These are phyloP conservation scores for Phocides pigmalion DNA, from an alignment of 1,140 invertebrate genomes.

Conservation along the genomic window DNA sequence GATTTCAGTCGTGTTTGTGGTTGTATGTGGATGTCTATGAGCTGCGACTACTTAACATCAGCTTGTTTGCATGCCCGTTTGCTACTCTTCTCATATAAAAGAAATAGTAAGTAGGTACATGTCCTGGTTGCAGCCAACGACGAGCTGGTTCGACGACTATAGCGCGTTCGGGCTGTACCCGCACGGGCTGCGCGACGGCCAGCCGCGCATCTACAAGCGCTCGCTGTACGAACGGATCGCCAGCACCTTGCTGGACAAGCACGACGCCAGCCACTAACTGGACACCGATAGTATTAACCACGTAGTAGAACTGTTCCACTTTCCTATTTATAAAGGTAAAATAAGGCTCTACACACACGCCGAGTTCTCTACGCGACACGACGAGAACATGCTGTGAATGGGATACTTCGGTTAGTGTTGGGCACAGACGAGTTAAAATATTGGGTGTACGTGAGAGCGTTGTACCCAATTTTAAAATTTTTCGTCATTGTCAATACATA, in stretches of 20 bases:
- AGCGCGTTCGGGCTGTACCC: slow-evolving; percentile 55
- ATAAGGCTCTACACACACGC: background rate
- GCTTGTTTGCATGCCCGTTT: no score
- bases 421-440: no score
- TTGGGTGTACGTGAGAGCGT: no score
- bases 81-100: no score
- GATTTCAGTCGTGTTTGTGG: no score
- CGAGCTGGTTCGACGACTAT: slow-evolving; percentile 71
- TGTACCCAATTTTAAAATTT: no score
- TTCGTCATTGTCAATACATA: no score
- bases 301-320: slow-evolving; percentile 3
- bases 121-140: slow-evolving; percentile 62
- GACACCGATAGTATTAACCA: background rate
- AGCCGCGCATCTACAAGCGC: slow-evolving; percentile 73
- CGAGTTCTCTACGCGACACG: no score
- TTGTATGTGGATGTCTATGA: no score
- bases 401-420: background rate
- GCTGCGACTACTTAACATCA: no score
- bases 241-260: slow-evolving; percentile 56
- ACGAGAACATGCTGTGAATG: background rate
- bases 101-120: no score
- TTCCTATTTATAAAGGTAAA: background rate
- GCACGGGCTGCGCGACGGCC: slow-evolving; percentile 54
- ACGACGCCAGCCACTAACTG: slow-evolving; percentile 49
- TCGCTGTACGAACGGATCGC: slow-evolving; percentile 65